Evolutionary conservation across 35 echinoderm and acorn worm species (phyloP).

Genomic region (Ophioderma brevispina): DNA sequence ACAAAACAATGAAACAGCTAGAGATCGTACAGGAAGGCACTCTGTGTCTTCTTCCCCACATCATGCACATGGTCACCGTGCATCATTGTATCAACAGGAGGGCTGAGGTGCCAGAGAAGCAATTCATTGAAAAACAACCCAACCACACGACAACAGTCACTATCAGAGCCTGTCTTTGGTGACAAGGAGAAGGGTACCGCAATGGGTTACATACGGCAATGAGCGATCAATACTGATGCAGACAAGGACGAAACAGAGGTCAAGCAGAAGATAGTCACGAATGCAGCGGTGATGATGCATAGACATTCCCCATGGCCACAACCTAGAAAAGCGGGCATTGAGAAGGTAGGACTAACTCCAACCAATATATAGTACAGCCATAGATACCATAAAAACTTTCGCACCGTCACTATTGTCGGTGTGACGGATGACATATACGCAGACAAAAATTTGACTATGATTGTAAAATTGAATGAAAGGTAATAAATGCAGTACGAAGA

Average conservation of each 20-base stretch:
- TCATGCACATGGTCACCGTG: conserved; percentile 1
- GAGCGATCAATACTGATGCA: conserved; percentile 24
- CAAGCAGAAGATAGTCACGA: conserved; percentile 38
- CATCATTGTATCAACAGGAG: conserved; percentile 18
- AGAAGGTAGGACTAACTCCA: conserved; percentile 11
- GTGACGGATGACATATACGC: conserved; percentile 11
- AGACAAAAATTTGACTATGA: conserved; percentile 13
- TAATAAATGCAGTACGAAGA: conserved; percentile 10
- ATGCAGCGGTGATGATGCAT: conserved; percentile 12
- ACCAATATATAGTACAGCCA: conserved; percentile 16
- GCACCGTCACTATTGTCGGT: conserved; percentile 11
- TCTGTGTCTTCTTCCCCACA: conserved; percentile 2
- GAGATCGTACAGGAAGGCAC: neutral
- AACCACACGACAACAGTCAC: neutral
- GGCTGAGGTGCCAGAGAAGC: neutral
- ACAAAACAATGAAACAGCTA: neutral
- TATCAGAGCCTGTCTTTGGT: neutral
- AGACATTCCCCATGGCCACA: neutral
- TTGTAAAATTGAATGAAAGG: conserved; percentile 10
- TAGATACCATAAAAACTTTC: conserved; percentile 32
- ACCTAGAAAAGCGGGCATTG: neutral
- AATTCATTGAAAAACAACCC: neutral
- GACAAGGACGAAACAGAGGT: conserved; percentile 22
- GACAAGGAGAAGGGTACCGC: conserved; percentile 14
- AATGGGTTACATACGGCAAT: conserved; percentile 20